These are phyloP conservation scores for Syngnathus scovelli DNA, from an alignment of 2,113 vertebrate genomes.

Conservation along the genomic window DNA sequence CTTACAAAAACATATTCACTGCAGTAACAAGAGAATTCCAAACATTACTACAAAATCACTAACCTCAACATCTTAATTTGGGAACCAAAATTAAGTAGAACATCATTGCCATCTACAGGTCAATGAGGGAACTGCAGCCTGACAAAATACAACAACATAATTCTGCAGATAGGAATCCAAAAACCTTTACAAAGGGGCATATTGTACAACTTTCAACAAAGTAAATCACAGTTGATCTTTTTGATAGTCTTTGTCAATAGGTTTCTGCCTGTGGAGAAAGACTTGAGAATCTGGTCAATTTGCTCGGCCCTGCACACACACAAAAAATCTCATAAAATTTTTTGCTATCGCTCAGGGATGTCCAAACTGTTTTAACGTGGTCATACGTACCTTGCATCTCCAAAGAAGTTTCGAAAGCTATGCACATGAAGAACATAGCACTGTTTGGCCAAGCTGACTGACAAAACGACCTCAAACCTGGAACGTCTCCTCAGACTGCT, in stretches of 20 bases:
- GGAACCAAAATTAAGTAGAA: neutral
- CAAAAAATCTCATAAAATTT: neutral
- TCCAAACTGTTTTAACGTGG: neutral
- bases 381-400: conserved; percentile 59
- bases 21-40: neutral
- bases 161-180: too few species aligned
- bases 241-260: conserved; percentile 61
- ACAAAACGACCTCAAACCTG: conserved; percentile 68
- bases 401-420: conserved; percentile 56
- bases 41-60: neutral
- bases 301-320: conserved; percentile 52
- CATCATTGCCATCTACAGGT: conserved; percentile 17
- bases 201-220: conserved; percentile 3
- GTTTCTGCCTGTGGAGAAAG: conserved; percentile 50
- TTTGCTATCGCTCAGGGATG: neutral
- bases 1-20: too few species aligned
- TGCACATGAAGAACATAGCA: conserved; percentile 46
- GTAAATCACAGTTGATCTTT: conserved; percentile 46
- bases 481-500: conserved; percentile 55
- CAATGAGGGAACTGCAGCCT: neutral
- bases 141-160: neutral
- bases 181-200: too few species aligned
- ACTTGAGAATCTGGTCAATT: conserved; percentile 54
- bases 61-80: neutral
- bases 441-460: conserved; percentile 34